A percentile compares a stretch with the other conserved stretches of the same genome.
Evolutionary conservation across 2,113 vertebrate genomes (phyloP).

Genomic region (Mobula hypostoma): DNA sequence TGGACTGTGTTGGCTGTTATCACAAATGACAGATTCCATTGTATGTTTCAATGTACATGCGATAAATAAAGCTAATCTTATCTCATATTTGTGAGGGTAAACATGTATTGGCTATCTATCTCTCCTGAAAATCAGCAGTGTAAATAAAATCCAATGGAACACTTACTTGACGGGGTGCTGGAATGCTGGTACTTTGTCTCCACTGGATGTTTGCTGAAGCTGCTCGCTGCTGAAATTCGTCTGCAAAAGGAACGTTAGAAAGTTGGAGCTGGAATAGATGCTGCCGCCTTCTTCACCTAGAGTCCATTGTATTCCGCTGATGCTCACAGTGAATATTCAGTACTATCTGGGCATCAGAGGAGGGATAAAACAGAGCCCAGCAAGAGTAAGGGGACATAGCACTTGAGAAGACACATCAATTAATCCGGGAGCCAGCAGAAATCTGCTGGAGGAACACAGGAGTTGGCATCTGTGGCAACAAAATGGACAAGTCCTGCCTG

Average conservation of each 20-base stretch:
- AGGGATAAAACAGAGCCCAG: too few species aligned
- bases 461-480: too few species aligned
- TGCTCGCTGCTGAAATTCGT: neutral
- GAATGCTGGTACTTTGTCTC: neutral
- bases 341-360: neutral
- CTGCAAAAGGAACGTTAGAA: neutral
- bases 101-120: neutral
- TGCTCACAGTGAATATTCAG: neutral
- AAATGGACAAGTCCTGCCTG: too few species aligned
- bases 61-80: too few species aligned
- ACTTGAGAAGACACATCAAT: neutral
- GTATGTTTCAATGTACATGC: too few species aligned
- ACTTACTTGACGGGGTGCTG: constrained; percentile 32
- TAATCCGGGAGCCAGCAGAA: too few species aligned
- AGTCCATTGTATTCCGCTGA: neutral
- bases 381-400: too few species aligned
- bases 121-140: neutral
- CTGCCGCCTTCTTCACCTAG: neutral
- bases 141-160: neutral
- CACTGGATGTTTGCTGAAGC: neutral
- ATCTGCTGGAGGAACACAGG: too few species aligned
- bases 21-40: too few species aligned
- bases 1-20: too few species aligned
- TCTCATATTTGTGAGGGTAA: too few species aligned
- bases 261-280: neutral